phyloP scores from a whole-genome alignment of 2,113 vertebrate species.

The Peucedramus taeniatus region DNA sequence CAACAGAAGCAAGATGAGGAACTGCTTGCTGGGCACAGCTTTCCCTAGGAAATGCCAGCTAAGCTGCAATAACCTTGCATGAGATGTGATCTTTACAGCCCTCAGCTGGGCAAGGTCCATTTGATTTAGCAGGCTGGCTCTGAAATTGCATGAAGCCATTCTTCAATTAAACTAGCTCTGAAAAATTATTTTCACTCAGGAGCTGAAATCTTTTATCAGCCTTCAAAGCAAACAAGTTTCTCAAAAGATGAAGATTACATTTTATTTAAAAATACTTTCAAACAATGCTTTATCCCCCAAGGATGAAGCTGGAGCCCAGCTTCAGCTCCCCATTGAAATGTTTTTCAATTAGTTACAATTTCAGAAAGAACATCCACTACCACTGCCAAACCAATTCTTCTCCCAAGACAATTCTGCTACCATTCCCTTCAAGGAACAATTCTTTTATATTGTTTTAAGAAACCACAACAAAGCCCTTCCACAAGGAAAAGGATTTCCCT shows the following conservation, averaged over 20 bases:
- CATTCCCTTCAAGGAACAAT: neutral
- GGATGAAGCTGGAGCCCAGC: neutral
- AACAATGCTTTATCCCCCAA: constrained; percentile 18
- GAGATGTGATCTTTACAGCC: neutral
- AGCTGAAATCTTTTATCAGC: neutral
- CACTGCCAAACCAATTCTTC: constrained; percentile 24
- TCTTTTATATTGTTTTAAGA: constrained; percentile 17
- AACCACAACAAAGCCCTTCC: neutral
- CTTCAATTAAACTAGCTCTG: neutral
- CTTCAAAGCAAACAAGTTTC: neutral
- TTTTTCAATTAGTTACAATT: constrained; percentile 6
- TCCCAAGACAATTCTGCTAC: neutral
- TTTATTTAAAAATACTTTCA: constrained; percentile 2
- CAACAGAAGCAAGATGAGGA: neutral
- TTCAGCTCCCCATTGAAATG: neutral
- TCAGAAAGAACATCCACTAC: neutral
- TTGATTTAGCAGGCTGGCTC: neutral
- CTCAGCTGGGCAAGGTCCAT: neutral
- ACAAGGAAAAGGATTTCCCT: constrained; percentile 48
- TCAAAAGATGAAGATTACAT: neutral
- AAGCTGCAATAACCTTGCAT: neutral
- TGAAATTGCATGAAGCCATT: neutral
- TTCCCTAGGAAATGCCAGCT: neutral
- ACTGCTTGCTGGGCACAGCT: neutral
- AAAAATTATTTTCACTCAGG: neutral